Evolutionary conservation across 2,113 vertebrate species (phyloP), one percentile per base, ranked within the genome.

Genomic region (Protomyctophum bolini): DNA sequence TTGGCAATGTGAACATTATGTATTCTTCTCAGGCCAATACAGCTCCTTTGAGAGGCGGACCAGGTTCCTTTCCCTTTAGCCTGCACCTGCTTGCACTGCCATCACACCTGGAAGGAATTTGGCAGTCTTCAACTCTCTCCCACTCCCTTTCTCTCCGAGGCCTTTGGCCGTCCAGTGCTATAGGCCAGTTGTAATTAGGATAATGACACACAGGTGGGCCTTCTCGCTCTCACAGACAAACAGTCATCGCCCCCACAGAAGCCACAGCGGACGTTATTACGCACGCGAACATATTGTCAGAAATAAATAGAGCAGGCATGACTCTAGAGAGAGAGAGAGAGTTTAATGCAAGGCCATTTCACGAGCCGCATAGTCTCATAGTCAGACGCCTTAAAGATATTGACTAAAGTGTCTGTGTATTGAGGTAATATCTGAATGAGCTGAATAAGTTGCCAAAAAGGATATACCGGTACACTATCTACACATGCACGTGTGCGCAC

Each of bases 161-260:
- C 71, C 58, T 2, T 65, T n/a, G n/a, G 48, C 64, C 58, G 57
- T 69, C 67, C 75, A 41, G 14, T 48, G 15, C 72, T 14, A 50
- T 14, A 50, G 52, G 71, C 41, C 56, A 72, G 74, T 81, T 73
- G 66, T 70, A 84, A 87, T 87, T 82, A 85, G 76, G 33, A 80
- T 81, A 80, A 82, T 77, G 72, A 73, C 73, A 66, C 59, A 45
- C 83, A 85, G 82, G 76, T 87, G 80, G 79, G 63, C 48, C 73
- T 77, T n/a, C 47, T 55, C 66, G 55, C 63, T 48, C 29, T 41
- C 70, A 50, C 33, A 55, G 50, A 72, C 65, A 57, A 41, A 74
- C 54, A 73, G 5, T 41, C 33, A 41, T 41, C 46, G 28, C 61
- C 55, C 61, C 55, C 58, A 33, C 63, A 73, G 52, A 59, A 47